These are phyloP conservation scores for Drosophila mauritiana DNA, from an alignment of 1,140 invertebrate species.

Conservation along the genomic window DNA sequence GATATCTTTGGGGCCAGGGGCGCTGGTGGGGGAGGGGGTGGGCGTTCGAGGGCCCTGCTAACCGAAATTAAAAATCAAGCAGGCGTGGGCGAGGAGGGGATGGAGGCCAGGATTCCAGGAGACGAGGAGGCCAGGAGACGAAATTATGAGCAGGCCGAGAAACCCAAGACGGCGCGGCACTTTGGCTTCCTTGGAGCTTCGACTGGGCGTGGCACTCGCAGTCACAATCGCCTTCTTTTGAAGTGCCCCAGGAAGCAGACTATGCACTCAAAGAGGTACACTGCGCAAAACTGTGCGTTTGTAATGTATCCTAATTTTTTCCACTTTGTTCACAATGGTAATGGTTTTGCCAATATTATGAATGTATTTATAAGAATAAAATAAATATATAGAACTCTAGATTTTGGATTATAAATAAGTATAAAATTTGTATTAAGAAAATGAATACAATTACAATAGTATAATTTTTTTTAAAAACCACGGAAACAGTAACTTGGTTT, in stretches of 20 bases:
- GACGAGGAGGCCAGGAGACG: not conserved
- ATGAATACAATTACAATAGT: too few relatives aligned
- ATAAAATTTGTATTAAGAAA: too few relatives aligned
- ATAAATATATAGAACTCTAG: too few relatives aligned
- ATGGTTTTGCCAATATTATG: too few relatives aligned
- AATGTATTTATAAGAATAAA: too few relatives aligned
- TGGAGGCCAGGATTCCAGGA: not conserved
- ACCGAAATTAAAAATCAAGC: constrained; percentile 78
- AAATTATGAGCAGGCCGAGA: constrained; percentile 74
- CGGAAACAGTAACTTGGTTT: too few relatives aligned
- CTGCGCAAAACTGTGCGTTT: not conserved
- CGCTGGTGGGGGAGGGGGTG: not conserved
- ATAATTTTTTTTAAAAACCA: too few relatives aligned
- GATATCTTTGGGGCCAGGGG: not conserved
- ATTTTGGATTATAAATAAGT: too few relatives aligned
- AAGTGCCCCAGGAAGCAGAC: constrained; percentile 60
- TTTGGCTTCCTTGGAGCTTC: constrained; percentile 23
- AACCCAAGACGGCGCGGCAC: constrained; percentile 57
- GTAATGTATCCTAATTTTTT: too few relatives aligned
- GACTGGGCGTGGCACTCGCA: constrained; percentile 57
- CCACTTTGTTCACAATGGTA: too few relatives aligned
- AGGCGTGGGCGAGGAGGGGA: constrained; percentile 44
- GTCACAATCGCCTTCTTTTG: constrained; percentile 56
- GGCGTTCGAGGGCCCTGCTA: constrained; percentile 1
- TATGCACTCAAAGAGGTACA: constrained; percentile 13